Evolutionary conservation across 2,888 invertebrate species (phyloP).

Genomic region (Dastarcus helophoroides): DNA sequence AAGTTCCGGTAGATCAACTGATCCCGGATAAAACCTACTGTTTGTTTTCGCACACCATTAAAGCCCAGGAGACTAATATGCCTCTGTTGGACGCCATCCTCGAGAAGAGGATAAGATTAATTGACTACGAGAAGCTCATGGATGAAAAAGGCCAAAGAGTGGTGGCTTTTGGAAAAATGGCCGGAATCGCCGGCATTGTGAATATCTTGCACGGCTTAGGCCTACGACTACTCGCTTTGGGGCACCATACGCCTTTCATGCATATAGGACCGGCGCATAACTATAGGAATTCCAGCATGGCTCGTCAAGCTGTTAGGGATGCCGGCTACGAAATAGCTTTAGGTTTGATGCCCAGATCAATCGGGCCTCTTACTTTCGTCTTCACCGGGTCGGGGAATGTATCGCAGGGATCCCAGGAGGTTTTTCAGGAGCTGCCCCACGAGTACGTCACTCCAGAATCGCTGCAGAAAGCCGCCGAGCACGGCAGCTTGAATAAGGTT

Average conservation of each 20-base stretch:
- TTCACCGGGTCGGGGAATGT: slow-evolving; percentile 98
- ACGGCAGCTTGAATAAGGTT: slow-evolving; percentile 91
- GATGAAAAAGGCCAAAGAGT: slow-evolving; percentile 80
- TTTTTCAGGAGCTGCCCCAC: slow-evolving; percentile 93
- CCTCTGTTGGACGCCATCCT: slow-evolving; percentile 88
- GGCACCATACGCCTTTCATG: slow-evolving; percentile 99
- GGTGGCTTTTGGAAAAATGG: slow-evolving; percentile 98
- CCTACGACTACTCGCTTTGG: slow-evolving; percentile 81
- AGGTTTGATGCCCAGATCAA: slow-evolving; percentile 90
- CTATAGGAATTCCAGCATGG: slow-evolving; percentile 96
- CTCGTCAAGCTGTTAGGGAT: slow-evolving; percentile 91
- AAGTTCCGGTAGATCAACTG: slow-evolving; percentile 82
- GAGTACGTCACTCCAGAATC: slow-evolving; percentile 96
- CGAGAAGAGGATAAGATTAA: slow-evolving; percentile 89
- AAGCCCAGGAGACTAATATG: slow-evolving; percentile 98
- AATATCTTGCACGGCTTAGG: slow-evolving; percentile 97
- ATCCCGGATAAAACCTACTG: slow-evolving; percentile 96
- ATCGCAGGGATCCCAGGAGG: slow-evolving; percentile 83
- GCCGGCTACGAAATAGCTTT: slow-evolving; percentile 98
- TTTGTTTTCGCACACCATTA: slow-evolving; percentile 98
- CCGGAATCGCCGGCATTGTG: slow-evolving; percentile 96
- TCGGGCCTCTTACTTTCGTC: slow-evolving; percentile 94
- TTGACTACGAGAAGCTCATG: slow-evolving; percentile 95
- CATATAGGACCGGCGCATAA: slow-evolving; percentile 97
- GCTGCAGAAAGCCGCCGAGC: slow-evolving; percentile 89